These are phyloP conservation scores for Osmoderma eremita DNA, from an alignment of 2,888 invertebrate species.

Conservation along the genomic window DNA sequence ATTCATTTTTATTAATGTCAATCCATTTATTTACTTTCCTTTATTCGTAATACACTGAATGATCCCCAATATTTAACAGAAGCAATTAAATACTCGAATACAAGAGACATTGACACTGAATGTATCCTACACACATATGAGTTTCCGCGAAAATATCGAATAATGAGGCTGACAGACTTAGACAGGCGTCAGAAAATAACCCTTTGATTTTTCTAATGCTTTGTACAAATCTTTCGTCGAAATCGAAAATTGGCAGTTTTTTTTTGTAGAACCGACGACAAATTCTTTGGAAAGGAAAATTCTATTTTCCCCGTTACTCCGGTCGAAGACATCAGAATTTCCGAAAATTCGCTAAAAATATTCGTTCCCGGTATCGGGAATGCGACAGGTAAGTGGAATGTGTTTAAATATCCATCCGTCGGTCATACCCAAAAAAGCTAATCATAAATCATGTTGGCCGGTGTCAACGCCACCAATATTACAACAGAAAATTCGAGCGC, in stretches of 20 bases:
- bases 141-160: conserved; percentile 19
- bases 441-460: conserved; percentile 27
- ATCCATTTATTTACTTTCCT: no score
- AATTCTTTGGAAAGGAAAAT: conserved; percentile 17
- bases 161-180: conserved; percentile 13
- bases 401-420: conserved; percentile 19
- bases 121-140: background rate
- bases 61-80: conserved; percentile 21
- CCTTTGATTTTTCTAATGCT: conserved; percentile 18
- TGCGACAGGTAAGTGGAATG: conserved; percentile 23
- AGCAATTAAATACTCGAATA: conserved; percentile 12
- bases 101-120: conserved; percentile 19
- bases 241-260: conserved; percentile 23
- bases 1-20: no score
- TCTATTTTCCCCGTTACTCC: conserved; percentile 14
- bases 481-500: conserved; percentile 33
- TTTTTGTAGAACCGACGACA: conserved; percentile 9
- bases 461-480: conserved; percentile 34
- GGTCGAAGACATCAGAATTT: conserved; percentile 29
- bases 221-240: conserved; percentile 30
- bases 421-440: conserved; percentile 1
- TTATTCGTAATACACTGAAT: background rate
- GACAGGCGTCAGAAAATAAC: conserved; percentile 11
- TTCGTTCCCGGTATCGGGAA: conserved; percentile 18
- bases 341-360: conserved; percentile 27